A percentile compares a stretch with the other conserved stretches of the same genome.
Evolutionary conservation across 2,888 invertebrate genomes (phyloP).

Genomic region (Drosophila rellima): DNA sequence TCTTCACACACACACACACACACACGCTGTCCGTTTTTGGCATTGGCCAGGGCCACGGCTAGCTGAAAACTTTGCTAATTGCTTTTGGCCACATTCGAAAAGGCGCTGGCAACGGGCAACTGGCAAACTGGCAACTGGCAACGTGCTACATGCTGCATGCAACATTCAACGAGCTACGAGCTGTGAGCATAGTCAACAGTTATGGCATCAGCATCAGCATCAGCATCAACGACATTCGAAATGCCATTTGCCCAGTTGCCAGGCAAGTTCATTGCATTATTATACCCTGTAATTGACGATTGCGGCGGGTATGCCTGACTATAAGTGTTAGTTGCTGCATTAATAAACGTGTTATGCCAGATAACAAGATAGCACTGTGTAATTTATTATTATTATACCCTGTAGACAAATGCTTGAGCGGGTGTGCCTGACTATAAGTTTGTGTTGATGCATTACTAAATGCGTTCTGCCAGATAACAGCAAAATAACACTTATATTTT

Average conservation of each 20-base stretch:
- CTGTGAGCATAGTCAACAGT: constrained; percentile 28
- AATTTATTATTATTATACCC: neutral
- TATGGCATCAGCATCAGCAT: constrained; percentile 47
- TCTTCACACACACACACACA: neutral
- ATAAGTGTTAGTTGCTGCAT: too few relatives aligned
- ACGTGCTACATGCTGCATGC: constrained; percentile 11
- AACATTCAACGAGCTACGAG: constrained; percentile 9
- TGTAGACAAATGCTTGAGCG: neutral
- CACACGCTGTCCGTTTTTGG: constrained; percentile 3
- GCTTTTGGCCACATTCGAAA: constrained; percentile 75
- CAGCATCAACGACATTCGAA: constrained; percentile 27
- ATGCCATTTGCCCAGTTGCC: constrained; percentile 31
- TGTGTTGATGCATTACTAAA: too few relatives aligned
- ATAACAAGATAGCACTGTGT: too few relatives aligned
- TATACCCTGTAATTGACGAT: constrained; percentile 46
- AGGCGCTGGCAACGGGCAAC: constrained; percentile 51
- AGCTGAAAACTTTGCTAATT: constrained; percentile 79
- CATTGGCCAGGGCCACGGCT: constrained; percentile 26
- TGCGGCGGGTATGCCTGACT: neutral
- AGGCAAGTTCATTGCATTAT: constrained; percentile 39
- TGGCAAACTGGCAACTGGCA: neutral
- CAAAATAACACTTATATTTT: too few relatives aligned
- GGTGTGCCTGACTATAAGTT: neutral
- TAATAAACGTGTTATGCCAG: too few relatives aligned
- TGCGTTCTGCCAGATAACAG: too few relatives aligned